These are phyloP conservation scores for Oriolus oriolus DNA, from an alignment of 2,113 vertebrate species.

Conservation along the genomic window DNA sequence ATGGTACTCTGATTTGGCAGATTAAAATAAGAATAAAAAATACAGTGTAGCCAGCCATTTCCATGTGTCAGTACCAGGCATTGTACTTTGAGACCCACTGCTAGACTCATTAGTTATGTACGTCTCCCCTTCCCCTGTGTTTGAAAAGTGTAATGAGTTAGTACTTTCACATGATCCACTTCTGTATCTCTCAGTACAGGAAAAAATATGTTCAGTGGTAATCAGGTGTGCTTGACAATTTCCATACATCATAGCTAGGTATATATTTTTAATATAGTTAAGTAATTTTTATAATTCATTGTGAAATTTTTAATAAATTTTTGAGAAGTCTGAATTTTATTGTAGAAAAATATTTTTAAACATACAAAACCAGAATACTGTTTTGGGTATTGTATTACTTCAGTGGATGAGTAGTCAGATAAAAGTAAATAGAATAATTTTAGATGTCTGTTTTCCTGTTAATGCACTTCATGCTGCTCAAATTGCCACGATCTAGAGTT, in stretches of 20 bases:
- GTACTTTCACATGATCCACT: background rate
- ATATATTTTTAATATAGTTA: background rate
- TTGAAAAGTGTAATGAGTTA: background rate
- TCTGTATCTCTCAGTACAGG: background rate
- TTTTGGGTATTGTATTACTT: background rate
- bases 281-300: background rate
- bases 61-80: background rate
- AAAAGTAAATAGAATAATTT: background rate
- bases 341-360: background rate
- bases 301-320: background rate
- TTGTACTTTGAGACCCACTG: background rate
- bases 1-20: background rate
- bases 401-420: background rate
- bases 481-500: background rate
- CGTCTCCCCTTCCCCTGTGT: background rate
- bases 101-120: background rate
- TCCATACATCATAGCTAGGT: background rate
- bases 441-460: background rate
- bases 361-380: rapidly evolving
- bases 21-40: background rate
- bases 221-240: background rate
- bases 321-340: background rate
- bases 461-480: background rate
- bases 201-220: background rate
- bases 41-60: background rate